Percentiles rank a stretch among this genome's conserved stretches.
Evolutionary conservation across 2,797 vertebrate genomes (phyloP).

Genomic region (Rhabdomys pumilio): DNA sequence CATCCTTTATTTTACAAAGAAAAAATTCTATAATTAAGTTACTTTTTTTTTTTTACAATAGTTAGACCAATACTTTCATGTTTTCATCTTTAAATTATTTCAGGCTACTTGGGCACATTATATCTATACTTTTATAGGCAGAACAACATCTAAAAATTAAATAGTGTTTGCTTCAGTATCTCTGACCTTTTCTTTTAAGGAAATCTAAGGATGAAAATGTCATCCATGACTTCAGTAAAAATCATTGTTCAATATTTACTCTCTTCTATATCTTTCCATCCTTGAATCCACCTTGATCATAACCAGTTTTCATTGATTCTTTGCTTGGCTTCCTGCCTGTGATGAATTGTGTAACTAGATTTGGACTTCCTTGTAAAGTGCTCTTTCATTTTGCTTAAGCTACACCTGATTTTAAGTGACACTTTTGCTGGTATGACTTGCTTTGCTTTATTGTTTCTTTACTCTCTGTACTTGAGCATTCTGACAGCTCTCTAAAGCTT

Average conservation of each 20-base stretch:
- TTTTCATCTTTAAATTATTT: conserved; percentile 65
- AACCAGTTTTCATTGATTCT: conserved; percentile 75
- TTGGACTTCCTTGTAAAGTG: conserved; percentile 57
- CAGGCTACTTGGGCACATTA: neutral
- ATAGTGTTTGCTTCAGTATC: conserved; percentile 44
- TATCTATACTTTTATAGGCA: conserved; percentile 15
- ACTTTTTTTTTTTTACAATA: neutral
- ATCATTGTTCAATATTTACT: conserved; percentile 42
- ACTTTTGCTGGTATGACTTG: conserved; percentile 31
- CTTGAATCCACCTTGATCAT: conserved; percentile 76
- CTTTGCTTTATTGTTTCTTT: conserved; percentile 23
- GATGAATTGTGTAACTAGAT: conserved; percentile 67
- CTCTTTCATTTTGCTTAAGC: conserved; percentile 59
- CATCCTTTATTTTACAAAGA: conserved; percentile 48
- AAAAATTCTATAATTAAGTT: conserved; percentile 14
- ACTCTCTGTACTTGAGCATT: conserved; percentile 34
- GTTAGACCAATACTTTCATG: conserved; percentile 4
- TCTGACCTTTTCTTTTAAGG: conserved; percentile 57
- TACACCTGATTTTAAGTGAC: conserved; percentile 64
- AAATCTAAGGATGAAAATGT: conserved; percentile 67
- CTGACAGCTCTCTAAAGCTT: conserved; percentile 48
- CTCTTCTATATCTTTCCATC: conserved; percentile 47
- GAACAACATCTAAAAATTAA: neutral
- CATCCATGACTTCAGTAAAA: conserved; percentile 48
- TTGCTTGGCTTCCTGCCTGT: conserved; percentile 68